Conservation (phyloP, 2,888 invertebrate species). For the Parnassius glacialis region DNA sequence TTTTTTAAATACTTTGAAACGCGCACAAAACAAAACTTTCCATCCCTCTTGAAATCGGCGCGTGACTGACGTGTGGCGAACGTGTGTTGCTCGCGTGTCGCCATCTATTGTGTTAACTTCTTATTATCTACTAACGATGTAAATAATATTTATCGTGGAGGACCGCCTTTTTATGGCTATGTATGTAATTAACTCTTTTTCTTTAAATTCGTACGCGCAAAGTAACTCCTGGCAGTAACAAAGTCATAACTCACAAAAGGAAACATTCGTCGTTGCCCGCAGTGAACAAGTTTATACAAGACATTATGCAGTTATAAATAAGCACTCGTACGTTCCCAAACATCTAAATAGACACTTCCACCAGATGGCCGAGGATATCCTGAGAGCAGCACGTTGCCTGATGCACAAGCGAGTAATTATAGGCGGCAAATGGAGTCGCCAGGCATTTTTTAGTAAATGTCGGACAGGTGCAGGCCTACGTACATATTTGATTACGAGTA, state of each 20-base stretch:
- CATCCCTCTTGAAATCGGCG: conserved; percentile 47
- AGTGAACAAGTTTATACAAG: conserved; percentile 26
- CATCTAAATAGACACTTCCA: conserved; percentile 54
- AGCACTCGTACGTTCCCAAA: conserved; percentile 35
- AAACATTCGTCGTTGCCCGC: conserved; percentile 12
- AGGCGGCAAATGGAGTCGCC: conserved; percentile 50
- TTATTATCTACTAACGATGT: conserved; percentile 49
- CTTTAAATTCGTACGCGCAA: background rate
- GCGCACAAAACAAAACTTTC: conserved; percentile 52
- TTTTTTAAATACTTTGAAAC: conserved; percentile 37
- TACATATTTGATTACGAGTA: too few species aligned
- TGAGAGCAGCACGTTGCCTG: conserved; percentile 67
- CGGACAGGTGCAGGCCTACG: background rate
- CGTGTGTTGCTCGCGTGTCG: conserved; percentile 56
- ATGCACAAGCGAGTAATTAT: conserved; percentile 49
- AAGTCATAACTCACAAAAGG: conserved; percentile 20
- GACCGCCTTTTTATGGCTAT: conserved; percentile 15
- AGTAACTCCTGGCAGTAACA: conserved; percentile 4
- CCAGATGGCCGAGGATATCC: conserved; percentile 78
- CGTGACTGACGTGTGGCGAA: conserved; percentile 57
- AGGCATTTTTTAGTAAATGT: conserved; percentile 34
- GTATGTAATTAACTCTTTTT: conserved; percentile 6
- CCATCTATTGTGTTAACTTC: conserved; percentile 56
- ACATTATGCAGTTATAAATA: conserved; percentile 39
- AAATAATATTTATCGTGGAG: conserved; percentile 19